Conservation (phyloP, 30 jellyfish, hydroid and myxozoan species). For the Aurelia aurita complex sp. Pacific region DNA sequence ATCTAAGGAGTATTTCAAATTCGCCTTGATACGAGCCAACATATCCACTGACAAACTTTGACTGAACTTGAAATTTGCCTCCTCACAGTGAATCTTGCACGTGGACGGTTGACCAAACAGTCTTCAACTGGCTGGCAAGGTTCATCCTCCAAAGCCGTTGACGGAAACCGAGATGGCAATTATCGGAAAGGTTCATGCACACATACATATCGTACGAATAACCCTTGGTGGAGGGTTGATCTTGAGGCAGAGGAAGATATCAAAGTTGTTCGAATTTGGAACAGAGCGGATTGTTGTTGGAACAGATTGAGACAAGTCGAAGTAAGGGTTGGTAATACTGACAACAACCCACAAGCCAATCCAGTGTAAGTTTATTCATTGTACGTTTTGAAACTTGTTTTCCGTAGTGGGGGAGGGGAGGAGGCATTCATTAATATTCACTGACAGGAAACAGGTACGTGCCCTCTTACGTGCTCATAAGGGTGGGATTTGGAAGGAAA, state of each 20-base stretch:
- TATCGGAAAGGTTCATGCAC: constrained; percentile 40
- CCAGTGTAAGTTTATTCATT: background rate
- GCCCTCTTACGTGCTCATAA: too few relatives aligned
- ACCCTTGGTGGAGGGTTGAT: constrained; percentile 70
- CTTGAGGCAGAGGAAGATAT: constrained; percentile 13
- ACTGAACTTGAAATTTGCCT: too few relatives aligned
- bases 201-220: constrained; percentile 24
- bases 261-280: constrained; percentile 10
- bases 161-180: constrained; percentile 35
- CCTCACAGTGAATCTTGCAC: constrained; percentile 34
- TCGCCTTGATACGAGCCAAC: too few relatives aligned
- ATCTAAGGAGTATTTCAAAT: too few relatives aligned
- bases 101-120: constrained; percentile 28
- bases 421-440: too few relatives aligned
- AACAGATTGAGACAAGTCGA: constrained; percentile 36
- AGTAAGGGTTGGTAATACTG: constrained; percentile 41
- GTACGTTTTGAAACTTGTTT: too few relatives aligned
- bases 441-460: too few relatives aligned
- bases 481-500: too few relatives aligned
- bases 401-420: too few relatives aligned
- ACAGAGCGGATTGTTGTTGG: constrained; percentile 63
- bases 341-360: background rate
- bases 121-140: constrained; percentile 52
- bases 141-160: constrained; percentile 39
- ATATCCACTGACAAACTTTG: too few relatives aligned